Evolutionary conservation across 2,797 vertebrate species (phyloP), one percentile per base, ranked within the genome.

Genomic region (Novumbra hubbsi): DNA sequence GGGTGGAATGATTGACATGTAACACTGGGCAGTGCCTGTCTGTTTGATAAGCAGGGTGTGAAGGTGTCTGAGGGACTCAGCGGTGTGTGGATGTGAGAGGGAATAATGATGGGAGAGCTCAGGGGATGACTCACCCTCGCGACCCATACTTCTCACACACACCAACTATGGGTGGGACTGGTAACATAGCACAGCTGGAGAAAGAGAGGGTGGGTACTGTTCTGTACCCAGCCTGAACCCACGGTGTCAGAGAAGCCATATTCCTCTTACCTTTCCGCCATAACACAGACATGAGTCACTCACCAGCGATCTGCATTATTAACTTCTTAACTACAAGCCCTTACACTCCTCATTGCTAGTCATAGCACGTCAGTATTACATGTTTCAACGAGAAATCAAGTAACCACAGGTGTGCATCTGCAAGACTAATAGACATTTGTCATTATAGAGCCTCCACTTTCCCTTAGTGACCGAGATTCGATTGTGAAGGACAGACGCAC

Each of bases 81-180:
- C 78, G 85, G 45, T 27, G 67, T 24, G 45, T 15, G 21, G 1
- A 17, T 78, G 76, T 72, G 68, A 78, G 72, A 74, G 78, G 80
- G 75, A 82, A 76, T 80, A 77, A 82, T 66, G 74, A 76, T 74
- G 71, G 11, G 55, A 74, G 64, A 68, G 70, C 71, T 78, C 79
- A 60, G 66, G 77, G 72, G 71, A 87, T 90, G 89, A 91, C 80
- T 91, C 87, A 86, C 77, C 68, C 41, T 41, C 66, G 12, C 81
- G 60, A 78, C 73, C 73, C 68, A 77, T 73, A 75, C 71, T 78
- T 16, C 65, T 55, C 48, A 32, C 16, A 34, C 67, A 62, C 62
- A 64, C 28, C 30, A 65, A 64, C 48, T 57, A 80, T 80, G 74
- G 80, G 79, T 1, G 57, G 75, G 55, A 70, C 50, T 69, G 65